Base-by-base conservation (phyloP, 64 coral and sea anemone genomes). In the Pocillopora verrucosa region DNA sequence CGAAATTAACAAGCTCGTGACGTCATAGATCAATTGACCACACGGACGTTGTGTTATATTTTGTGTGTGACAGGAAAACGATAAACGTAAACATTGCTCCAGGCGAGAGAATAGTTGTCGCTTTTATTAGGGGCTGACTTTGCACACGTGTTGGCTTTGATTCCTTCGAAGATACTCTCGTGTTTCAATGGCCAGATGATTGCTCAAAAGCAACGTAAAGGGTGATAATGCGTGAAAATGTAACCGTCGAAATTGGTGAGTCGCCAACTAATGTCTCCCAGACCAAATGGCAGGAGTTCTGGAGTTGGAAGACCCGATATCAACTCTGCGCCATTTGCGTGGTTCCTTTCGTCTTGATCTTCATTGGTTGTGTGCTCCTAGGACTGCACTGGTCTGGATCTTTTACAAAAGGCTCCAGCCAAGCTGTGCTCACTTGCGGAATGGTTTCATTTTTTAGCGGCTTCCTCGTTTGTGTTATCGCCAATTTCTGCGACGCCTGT, bases 401-500 rank as follows among this genome's bases (percentile, higher is more conserved):
- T 57, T 65, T 85, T 70, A 19, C 67, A 11, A 20, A 85, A 13
- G 36, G 63, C 25, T 72, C 61, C n/a, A 70, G 65, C 36, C 82
- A 70, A 72, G n/a, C 30, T 85, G 65, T 72, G 16, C 65, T 85
- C 35, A 72, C 64, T 17, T 72, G 82, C 56, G 82, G 82, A 56
- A 85, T 85, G 82, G 65, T 72, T 5, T 85, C 64, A 4, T 85
- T 85, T 41, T 85, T 85, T 45, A 72, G 64, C 64, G 82, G 82
- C 63, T 85, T 85, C 51, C 82, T 85, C 19, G 14, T 24, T 37
- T 85, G 82, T 72, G 82, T 85, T 65, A 85, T 85, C 37, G 82
- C 82, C 3, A 85, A 85, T 56, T 85, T 85, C 65, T 85, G 82
- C 51, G 82, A 85, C 51, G 82, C 82, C 35, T 85, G 82, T 12